Conservation (phyloP, 2,888 invertebrate genomes). For the Rhorus exstirpatorius region DNA sequence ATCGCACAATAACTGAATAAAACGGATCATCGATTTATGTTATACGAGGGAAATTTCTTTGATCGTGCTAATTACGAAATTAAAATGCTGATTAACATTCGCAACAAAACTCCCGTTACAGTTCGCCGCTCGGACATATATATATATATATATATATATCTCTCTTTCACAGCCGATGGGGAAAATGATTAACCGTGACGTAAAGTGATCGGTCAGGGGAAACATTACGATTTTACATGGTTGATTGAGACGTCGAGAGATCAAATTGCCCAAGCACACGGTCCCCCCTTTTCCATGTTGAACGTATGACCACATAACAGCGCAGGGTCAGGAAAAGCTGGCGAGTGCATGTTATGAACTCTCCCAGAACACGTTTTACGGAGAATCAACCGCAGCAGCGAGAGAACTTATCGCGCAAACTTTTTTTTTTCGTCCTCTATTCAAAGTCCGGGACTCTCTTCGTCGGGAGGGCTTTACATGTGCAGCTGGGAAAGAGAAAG, state of each 20-base stretch:
- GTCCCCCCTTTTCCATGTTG: constrained; percentile 31
- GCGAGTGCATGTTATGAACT: not conserved
- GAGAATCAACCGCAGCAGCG: not conserved
- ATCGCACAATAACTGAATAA: no score
- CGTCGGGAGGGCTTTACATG: no score
- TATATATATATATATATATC: no score
- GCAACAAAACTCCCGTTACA: no score
- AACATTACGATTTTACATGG: constrained; percentile 33
- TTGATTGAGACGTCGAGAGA: constrained; percentile 67
- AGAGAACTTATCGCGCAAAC: constrained; percentile 39
- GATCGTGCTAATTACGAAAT: no score
- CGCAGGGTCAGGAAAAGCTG: constrained; percentile 35
- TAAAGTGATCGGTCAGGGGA: constrained; percentile 31
- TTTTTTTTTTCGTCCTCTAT: constrained; percentile 39
- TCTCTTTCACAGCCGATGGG: no score
- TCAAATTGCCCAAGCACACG: constrained; percentile 59
- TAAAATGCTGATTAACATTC: no score
- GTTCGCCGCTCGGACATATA: not conserved
- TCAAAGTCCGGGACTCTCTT: constrained; percentile 36
- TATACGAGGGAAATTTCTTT: no score
- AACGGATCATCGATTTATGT: no score
- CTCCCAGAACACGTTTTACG: no score
- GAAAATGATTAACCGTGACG: constrained; percentile 5
- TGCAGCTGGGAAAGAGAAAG: constrained; percentile 11
- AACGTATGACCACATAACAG: constrained; percentile 35